Percentiles rank a stretch among this genome's conserved stretches.
Evolutionary conservation across 2,888 invertebrate species (phyloP).

Genomic region (Drosophila prostipennis): DNA sequence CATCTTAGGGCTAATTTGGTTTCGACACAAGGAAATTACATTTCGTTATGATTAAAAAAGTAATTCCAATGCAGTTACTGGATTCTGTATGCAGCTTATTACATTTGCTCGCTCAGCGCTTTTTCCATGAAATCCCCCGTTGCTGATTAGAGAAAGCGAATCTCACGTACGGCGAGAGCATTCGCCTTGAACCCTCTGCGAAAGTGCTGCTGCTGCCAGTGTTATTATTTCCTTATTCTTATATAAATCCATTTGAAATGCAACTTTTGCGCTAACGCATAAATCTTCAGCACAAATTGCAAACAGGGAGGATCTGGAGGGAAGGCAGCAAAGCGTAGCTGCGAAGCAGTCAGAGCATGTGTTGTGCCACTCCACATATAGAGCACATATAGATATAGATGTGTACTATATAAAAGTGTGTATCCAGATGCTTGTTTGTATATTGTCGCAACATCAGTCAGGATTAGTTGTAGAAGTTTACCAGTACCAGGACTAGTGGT

Average conservation of each 20-base stretch:
- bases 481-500: slow-evolving; percentile 54
- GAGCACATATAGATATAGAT: slow-evolving; percentile 16
- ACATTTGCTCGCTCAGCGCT: slow-evolving; percentile 3
- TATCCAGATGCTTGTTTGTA: slow-evolving; percentile 54
- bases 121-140: not conserved
- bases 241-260: slow-evolving; percentile 65
- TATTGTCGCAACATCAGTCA: slow-evolving; percentile 77
- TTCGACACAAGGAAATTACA: not conserved
- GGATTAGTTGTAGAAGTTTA: slow-evolving; percentile 74
- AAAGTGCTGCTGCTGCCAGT: slow-evolving; percentile 9
- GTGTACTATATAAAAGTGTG: slow-evolving; percentile 33
- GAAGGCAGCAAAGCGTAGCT: slow-evolving; percentile 70
- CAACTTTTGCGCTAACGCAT: slow-evolving; percentile 73
- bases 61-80: not conserved
- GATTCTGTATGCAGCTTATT: not conserved
- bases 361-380: slow-evolving; percentile 55
- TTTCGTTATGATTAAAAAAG: not conserved
- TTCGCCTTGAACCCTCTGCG: slow-evolving; percentile 13
- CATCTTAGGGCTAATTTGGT: too few relatives aligned
- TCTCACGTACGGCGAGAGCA: slow-evolving; percentile 10
- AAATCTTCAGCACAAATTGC: slow-evolving; percentile 70
- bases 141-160: slow-evolving; percentile 16
- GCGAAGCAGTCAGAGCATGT: slow-evolving; percentile 60
- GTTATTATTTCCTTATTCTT: slow-evolving; percentile 40
- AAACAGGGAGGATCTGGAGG: slow-evolving; percentile 29